Evolutionary conservation across 2,888 invertebrate genomes (phyloP).

Genomic region (Aporophyla lueneburgensis): DNA sequence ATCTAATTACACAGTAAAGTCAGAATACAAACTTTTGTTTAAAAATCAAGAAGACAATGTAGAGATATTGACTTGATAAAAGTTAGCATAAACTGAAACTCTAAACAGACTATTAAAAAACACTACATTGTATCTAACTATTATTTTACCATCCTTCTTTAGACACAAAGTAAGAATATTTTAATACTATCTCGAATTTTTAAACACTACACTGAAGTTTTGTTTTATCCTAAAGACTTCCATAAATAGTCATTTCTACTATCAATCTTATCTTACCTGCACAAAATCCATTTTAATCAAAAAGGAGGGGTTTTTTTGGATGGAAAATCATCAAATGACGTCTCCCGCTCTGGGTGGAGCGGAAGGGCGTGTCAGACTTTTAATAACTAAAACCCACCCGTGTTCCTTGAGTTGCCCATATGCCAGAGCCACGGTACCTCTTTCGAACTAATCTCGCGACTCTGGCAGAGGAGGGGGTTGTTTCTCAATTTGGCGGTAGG

Average conservation of each 20-base stretch:
- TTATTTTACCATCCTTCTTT: not conserved
- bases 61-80: slow-evolving; percentile 10
- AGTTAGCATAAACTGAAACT: slow-evolving; percentile 13
- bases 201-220: not conserved
- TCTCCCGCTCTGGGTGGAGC: no score
- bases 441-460: no score
- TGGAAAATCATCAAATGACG: no score
- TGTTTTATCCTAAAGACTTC: not conserved
- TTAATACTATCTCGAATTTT: slow-evolving; percentile 2
- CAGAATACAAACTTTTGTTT: not conserved
- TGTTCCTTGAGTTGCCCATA: no score
- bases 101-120: slow-evolving; percentile 12
- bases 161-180: slow-evolving; percentile 25
- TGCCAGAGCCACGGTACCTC: no score
- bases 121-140: slow-evolving; percentile 22
- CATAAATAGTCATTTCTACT: not conserved
- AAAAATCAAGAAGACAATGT: slow-evolving; percentile 8
- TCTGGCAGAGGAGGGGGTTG: no score
- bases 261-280: not conserved
- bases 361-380: no score
- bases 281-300: no score
- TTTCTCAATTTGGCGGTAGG: no score
- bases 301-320: no score
- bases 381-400: no score
- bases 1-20: not conserved